A percentile compares a stretch with the other conserved stretches of the same genome.
Conservation (phyloP, 2,113 vertebrate species). For the Xenopus laevis region DNA sequence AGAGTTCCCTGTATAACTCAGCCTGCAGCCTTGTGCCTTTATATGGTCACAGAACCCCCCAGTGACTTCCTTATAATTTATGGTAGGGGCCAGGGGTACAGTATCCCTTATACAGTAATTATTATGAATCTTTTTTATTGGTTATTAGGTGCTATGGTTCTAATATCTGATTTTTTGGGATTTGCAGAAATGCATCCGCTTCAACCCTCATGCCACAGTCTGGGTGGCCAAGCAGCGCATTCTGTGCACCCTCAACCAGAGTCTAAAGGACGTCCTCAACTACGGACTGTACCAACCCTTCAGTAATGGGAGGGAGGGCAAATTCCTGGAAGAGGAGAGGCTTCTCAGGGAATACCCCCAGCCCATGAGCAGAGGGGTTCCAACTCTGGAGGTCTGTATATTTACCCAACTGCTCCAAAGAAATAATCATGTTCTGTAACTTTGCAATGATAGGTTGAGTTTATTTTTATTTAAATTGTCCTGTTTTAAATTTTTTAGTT, state of each 20-base stretch:
- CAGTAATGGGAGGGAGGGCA: constrained; percentile 78
- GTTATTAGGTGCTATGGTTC: too few relatives aligned
- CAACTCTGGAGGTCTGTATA: constrained; percentile 79
- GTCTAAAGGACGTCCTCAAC: constrained; percentile 90
- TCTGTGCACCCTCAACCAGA: constrained; percentile 85
- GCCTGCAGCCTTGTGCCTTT: too few relatives aligned
- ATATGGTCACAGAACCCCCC: too few relatives aligned
- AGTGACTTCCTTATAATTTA: too few relatives aligned
- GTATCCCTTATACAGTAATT: too few relatives aligned
- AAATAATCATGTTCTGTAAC: too few relatives aligned
- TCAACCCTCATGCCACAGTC: constrained; percentile 83
- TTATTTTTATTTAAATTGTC: too few relatives aligned
- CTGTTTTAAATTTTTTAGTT: constrained; percentile 58
- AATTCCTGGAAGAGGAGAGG: constrained; percentile 89
- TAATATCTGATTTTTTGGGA: not conserved
- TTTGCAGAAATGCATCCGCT: constrained; percentile 88
- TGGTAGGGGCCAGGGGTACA: too few relatives aligned
- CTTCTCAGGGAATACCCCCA: constrained; percentile 86
- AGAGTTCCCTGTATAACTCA: too few relatives aligned
- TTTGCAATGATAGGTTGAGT: too few relatives aligned
- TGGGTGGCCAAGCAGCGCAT: constrained; percentile 90
- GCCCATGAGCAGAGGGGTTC: constrained; percentile 77
- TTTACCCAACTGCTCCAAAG: too few relatives aligned
- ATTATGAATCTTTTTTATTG: too few relatives aligned
- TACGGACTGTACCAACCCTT: constrained; percentile 92